These are phyloP conservation scores for Staurois parvus DNA, from an alignment of 2,797 vertebrate species.

Conservation along the genomic window DNA sequence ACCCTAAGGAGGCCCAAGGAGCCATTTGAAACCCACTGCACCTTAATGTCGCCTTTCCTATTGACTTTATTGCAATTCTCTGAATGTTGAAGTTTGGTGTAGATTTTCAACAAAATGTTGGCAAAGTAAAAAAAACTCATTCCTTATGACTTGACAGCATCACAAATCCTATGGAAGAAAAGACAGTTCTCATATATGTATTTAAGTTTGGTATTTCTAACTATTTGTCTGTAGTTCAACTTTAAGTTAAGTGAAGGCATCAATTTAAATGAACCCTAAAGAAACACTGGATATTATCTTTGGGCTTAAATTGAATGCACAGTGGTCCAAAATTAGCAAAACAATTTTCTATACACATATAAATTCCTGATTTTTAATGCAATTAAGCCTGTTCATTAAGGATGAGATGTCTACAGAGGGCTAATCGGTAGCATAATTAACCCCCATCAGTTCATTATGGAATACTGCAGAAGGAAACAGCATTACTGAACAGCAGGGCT, in stretches of 20 bases:
- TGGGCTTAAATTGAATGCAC: neutral
- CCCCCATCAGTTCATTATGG: slow-evolving; percentile 36
- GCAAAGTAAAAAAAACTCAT: too few relatives aligned
- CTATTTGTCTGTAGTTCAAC: neutral
- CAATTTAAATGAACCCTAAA: neutral
- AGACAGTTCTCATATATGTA: too few relatives aligned
- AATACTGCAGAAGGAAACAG: slow-evolving; percentile 2
- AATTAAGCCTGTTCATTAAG: slow-evolving; percentile 33
- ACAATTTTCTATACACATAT: neutral
- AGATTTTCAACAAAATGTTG: too few relatives aligned
- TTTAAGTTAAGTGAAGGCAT: neutral
- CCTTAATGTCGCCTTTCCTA: too few relatives aligned
- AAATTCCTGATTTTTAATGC: slow-evolving; percentile 27
- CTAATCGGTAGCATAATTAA: slow-evolving; percentile 41
- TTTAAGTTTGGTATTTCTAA: neutral
- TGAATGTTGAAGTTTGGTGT: too few relatives aligned
- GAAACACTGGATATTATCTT: neutral
- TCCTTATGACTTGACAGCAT: too few relatives aligned
- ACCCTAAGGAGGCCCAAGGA: too few relatives aligned
- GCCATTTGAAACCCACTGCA: too few relatives aligned
- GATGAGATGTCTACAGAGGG: slow-evolving; percentile 5
- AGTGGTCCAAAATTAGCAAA: neutral
- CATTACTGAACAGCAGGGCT: slow-evolving; percentile 41
- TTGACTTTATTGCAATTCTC: too few relatives aligned
- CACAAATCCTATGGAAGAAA: too few relatives aligned